Evolutionary conservation across 1,140 invertebrate species (phyloP).

Genomic region (Macrocentrus cingulum): DNA sequence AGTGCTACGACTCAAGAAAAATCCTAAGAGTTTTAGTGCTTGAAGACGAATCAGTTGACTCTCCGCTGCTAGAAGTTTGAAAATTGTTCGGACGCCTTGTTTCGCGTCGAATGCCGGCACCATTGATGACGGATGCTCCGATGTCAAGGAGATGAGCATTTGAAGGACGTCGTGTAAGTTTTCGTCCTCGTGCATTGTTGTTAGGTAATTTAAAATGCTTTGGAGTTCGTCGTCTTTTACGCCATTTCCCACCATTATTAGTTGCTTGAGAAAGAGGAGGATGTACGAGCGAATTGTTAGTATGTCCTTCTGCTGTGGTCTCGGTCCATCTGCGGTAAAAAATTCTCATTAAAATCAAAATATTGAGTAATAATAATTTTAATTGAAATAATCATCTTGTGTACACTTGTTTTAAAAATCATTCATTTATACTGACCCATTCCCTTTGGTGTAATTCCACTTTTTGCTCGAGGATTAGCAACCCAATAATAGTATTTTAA

Average conservation of each 20-base stretch:
- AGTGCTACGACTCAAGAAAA: conserved; percentile 92
- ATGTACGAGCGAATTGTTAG: conserved; percentile 93
- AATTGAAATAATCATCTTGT: too few relatives aligned
- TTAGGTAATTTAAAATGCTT: conserved; percentile 96
- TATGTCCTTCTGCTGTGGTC: conserved; percentile 92
- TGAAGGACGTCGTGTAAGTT: conserved; percentile 97
- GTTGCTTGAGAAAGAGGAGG: conserved; percentile 91
- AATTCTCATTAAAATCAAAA: conserved; percentile 5
- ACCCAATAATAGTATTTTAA: conserved; percentile 99
- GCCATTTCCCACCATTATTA: conserved; percentile 95
- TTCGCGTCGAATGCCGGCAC: conserved; percentile 98
- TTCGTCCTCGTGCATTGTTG: conserved; percentile 97
- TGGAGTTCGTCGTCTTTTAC: conserved; percentile 98
- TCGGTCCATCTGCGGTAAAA: conserved; percentile 78
- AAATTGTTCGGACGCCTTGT: conserved; percentile 93
- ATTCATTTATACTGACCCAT: conserved; percentile 68
- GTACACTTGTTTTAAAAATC: background rate
- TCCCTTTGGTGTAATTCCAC: conserved; percentile 92
- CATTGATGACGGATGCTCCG: conserved; percentile 97
- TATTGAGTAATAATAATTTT: too few relatives aligned
- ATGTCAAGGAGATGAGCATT: conserved; percentile 95
- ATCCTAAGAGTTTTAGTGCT: conserved; percentile 92
- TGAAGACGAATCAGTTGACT: conserved; percentile 95
- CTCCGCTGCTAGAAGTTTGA: conserved; percentile 92
- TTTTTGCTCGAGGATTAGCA: conserved; percentile 90